These are phyloP conservation scores for Ptychobarbus kaznakovi DNA, from an alignment of 2,797 vertebrate genomes.

Conservation along the genomic window DNA sequence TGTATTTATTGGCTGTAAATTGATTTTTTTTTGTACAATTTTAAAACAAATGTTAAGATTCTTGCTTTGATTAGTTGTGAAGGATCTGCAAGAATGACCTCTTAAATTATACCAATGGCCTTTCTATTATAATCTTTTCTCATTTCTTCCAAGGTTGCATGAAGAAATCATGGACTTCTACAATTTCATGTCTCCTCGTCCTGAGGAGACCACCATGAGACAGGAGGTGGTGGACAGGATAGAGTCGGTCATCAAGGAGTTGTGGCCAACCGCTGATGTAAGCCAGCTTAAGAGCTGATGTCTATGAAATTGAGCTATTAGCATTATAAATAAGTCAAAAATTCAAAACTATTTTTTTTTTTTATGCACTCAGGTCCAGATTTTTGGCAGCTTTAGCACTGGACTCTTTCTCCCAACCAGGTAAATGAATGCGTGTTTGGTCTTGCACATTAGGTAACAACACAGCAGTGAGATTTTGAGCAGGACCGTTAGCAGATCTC, in stretches of 20 bases:
- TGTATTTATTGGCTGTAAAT: neutral
- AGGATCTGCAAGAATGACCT: neutral
- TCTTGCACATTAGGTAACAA: neutral
- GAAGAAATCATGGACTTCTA: constrained; percentile 99
- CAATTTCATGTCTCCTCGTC: constrained; percentile 96
- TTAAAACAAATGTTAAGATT: neutral
- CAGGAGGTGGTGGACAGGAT: constrained; percentile 96
- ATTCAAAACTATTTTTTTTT: constrained; percentile 6
- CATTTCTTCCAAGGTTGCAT: constrained; percentile 82
- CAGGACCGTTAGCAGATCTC: neutral
- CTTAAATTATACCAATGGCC: too few relatives aligned
- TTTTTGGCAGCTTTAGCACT: constrained; percentile 99
- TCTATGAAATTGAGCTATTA: neutral
- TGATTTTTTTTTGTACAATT: neutral
- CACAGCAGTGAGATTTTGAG: neutral
- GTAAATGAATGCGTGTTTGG: constrained; percentile 71
- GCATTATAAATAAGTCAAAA: neutral
- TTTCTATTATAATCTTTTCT: neutral
- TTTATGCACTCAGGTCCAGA: constrained; percentile 86
- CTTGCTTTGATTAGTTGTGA: neutral
- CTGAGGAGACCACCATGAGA: constrained; percentile 96
- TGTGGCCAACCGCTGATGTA: constrained; percentile 95
- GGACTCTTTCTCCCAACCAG: constrained; percentile 97
- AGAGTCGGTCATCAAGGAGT: constrained; percentile 94
- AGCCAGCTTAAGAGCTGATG: constrained; percentile 63